These are phyloP conservation scores for Hedya salicella DNA, from an alignment of 2,888 invertebrate genomes.

Conservation along the genomic window DNA sequence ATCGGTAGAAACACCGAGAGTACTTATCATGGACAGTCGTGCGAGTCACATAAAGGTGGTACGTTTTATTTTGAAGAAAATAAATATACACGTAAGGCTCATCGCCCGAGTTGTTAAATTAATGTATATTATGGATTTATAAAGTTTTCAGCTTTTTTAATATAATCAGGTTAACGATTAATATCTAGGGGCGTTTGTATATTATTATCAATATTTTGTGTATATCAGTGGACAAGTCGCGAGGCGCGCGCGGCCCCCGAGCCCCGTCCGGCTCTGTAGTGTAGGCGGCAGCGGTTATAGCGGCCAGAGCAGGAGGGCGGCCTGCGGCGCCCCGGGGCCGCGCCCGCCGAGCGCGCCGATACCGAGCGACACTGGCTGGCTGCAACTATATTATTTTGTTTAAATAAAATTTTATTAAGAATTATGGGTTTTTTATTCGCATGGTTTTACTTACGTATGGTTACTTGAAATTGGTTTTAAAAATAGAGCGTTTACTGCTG, in stretches of 20 bases:
- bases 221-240: constrained; percentile 69
- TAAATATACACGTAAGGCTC: constrained; percentile 52
- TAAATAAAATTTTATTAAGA: constrained; percentile 78
- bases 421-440: constrained; percentile 2
- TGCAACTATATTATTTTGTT: constrained; percentile 80
- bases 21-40: constrained; percentile 72
- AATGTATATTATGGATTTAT: constrained; percentile 80
- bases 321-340: constrained; percentile 37
- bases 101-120: constrained; percentile 64
- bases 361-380: constrained; percentile 65
- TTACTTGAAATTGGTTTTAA: too few relatives aligned
- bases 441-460: too few relatives aligned
- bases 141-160: constrained; percentile 79
- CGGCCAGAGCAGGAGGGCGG: background rate
- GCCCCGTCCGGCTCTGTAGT: constrained; percentile 51
- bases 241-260: constrained; percentile 63
- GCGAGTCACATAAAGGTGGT: constrained; percentile 61
- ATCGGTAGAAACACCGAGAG: constrained; percentile 63
- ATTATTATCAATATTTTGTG: constrained; percentile 75
- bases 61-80: constrained; percentile 49
- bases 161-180: constrained; percentile 69
- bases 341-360: constrained; percentile 57
- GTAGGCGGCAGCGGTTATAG: background rate
- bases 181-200: constrained; percentile 69
- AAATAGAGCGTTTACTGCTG: too few relatives aligned